Base-by-base conservation (phyloP, 2,113 vertebrate genomes). In the Thermophis baileyi region DNA sequence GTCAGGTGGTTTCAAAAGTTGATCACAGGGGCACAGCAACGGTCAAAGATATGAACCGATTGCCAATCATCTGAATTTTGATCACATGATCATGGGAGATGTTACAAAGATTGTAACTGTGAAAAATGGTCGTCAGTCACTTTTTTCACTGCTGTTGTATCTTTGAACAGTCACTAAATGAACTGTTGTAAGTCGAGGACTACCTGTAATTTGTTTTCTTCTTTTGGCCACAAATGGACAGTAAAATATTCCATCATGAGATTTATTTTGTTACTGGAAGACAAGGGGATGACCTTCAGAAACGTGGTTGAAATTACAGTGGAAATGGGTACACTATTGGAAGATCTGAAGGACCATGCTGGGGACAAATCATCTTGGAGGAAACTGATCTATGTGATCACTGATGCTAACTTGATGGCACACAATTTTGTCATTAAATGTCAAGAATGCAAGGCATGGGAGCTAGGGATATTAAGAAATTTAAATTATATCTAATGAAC, bases 161-260 rank as follows among this genome's bases (percentile, higher is more conserved):
- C 57, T 60, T 60, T 27, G 57, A 60, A 60, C 0, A 1, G 57
- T 60, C 27, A 30, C 25, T 30, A 60, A 60, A 60, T 27, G 10
- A 30, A 60, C 9, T 11, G 57, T 5, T 60, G 57, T 60, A 60
- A 30, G 27, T 60, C 10, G 0, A 30, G 57, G 57, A 60, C 10
- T 60, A 60, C 9, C 57, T 60, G 25, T 10, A 60, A 60, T 90
- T 7, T 0, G 93, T 89, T 10, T 24, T 81, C 55, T 93, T 53
- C 30, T 27, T 92, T 93, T 69, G 92, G 87, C 87, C 94, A 86
- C 81, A 44, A 69, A 74, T 27, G 30, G 30, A 50, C 25, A 85
- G 30, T 51, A 57, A 89, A 51, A 93, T 55, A n/a, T 20, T 49
- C 16, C 30, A 16, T 18, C 63, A 14, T 69, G 63, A 74, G 63